These are phyloP conservation scores for Xestoiulus laeticollis DNA, from an alignment of 2,888 invertebrate species.

Conservation along the genomic window DNA sequence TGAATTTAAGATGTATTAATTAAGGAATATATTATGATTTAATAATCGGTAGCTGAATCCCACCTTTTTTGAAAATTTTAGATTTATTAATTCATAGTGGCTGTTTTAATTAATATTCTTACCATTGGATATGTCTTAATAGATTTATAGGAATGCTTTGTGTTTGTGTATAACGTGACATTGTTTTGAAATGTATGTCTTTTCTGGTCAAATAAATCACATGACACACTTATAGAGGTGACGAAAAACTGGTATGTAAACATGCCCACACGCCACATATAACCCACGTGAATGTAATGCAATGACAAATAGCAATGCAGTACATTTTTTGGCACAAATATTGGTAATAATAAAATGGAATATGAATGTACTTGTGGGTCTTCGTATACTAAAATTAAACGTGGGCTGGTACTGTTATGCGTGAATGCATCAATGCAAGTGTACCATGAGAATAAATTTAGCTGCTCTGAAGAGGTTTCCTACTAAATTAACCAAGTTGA, in stretches of 20 bases:
- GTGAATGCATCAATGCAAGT: neutral
- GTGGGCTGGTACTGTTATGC: neutral
- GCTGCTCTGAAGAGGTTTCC: neutral
- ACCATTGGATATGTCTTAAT: neutral
- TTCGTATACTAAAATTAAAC: neutral
- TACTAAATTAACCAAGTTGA: neutral
- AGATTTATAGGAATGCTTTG: too few relatives aligned
- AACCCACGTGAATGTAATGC: neutral
- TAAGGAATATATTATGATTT: too few relatives aligned
- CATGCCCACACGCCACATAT: neutral
- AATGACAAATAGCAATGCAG: neutral
- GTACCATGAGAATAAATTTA: neutral
- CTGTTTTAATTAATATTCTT: too few relatives aligned
- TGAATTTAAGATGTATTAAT: too few relatives aligned
- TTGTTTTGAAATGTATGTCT: neutral
- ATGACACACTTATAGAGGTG: neutral
- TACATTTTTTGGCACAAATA: neutral
- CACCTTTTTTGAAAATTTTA: too few relatives aligned
- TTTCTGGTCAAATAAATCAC: conserved; percentile 14
- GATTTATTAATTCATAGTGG: too few relatives aligned
- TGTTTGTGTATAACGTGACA: neutral
- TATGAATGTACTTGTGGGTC: neutral
- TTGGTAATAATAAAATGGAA: neutral
- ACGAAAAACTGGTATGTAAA: neutral
- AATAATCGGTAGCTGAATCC: too few relatives aligned